Conservation (phyloP, 2,888 invertebrate species). For the Polylopha cassiicola region DNA sequence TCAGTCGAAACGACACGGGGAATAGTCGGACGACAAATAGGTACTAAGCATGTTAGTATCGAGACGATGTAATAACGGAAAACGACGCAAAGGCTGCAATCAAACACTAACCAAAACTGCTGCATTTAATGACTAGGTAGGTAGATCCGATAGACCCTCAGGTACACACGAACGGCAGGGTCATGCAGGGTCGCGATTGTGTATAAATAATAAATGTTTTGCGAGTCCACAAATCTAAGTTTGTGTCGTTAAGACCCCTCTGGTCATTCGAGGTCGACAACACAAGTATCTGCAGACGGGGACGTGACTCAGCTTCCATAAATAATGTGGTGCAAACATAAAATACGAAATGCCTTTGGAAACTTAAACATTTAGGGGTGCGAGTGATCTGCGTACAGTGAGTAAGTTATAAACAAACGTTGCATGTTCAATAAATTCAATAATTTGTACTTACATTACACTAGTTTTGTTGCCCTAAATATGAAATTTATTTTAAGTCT, state of each 20-base stretch:
- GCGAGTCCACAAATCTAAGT: constrained; percentile 22
- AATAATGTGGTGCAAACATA: constrained; percentile 22
- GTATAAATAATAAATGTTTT: constrained; percentile 19
- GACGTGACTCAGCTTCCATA: constrained; percentile 16
- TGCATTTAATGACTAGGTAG: too few relatives aligned
- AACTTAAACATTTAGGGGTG: constrained; percentile 19
- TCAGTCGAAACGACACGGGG: too few relatives aligned
- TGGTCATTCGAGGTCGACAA: constrained; percentile 13
- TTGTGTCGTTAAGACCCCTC: constrained; percentile 19
- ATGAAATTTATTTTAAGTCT: too few relatives aligned
- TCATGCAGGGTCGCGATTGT: constrained; percentile 6
- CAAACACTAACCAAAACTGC: too few relatives aligned
- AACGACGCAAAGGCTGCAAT: too few relatives aligned
- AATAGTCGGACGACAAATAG: too few relatives aligned
- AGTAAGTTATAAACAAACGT: too few relatives aligned
- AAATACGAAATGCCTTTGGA: constrained; percentile 15
- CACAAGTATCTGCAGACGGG: constrained; percentile 3
- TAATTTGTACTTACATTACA: too few relatives aligned
- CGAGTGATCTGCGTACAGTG: constrained; percentile 2
- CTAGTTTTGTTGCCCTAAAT: too few relatives aligned
- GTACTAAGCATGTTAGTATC: too few relatives aligned
- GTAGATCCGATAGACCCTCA: constrained; percentile 1
- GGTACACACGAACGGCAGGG: neutral
- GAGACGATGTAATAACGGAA: too few relatives aligned
- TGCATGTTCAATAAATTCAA: too few relatives aligned